Conservation (phyloP, 2,888 invertebrate species). For the Lamellibrachia columna region DNA sequence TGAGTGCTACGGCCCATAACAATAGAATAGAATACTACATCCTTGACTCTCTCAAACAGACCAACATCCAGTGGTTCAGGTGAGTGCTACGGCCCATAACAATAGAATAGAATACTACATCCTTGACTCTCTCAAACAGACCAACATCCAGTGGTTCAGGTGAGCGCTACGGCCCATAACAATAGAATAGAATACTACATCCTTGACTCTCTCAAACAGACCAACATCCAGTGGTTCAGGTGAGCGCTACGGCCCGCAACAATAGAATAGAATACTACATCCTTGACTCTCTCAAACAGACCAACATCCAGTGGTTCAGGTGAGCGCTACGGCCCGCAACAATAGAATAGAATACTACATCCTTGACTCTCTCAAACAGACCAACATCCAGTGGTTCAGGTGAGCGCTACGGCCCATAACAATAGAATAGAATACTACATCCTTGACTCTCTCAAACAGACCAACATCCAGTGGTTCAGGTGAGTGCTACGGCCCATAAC, state of each 20-base stretch:
- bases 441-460: conserved; percentile 96
- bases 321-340: conserved; percentile 35
- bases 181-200: conserved; percentile 83
- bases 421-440: conserved; percentile 83
- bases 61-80: conserved; percentile 97
- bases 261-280: conserved; percentile 83
- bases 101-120: conserved; percentile 83
- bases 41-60: conserved; percentile 96
- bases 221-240: conserved; percentile 97
- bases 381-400: conserved; percentile 97
- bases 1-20: conserved; percentile 35
- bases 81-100: conserved; percentile 35
- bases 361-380: conserved; percentile 96
- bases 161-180: conserved; percentile 35
- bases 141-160: conserved; percentile 97
- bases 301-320: conserved; percentile 97
- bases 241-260: conserved; percentile 35
- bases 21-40: conserved; percentile 83
- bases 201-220: conserved; percentile 96
- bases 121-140: conserved; percentile 96
- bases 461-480: conserved; percentile 97
- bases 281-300: conserved; percentile 96
- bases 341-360: conserved; percentile 83
- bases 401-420: conserved; percentile 35
- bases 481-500: conserved; percentile 35